Evolutionary conservation across 2,888 invertebrate genomes (phyloP), one percentile per base, ranked within the genome.

Genomic region (Agelastica alni): DNA sequence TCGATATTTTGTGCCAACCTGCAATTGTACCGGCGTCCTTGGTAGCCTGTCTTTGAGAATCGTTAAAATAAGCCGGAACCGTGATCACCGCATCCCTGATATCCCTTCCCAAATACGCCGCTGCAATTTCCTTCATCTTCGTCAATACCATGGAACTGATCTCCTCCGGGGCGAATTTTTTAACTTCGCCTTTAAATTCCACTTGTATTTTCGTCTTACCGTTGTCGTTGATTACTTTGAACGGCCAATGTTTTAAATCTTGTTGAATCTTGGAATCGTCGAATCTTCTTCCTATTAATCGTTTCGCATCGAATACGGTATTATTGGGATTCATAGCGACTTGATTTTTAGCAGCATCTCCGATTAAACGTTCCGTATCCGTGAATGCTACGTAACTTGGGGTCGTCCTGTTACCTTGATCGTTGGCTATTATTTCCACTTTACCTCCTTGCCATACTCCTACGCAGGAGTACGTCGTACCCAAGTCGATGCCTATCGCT

Each of bases 361-460:
- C 86, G 68, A 86, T 84, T 46, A 87, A 80, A 30, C 86, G 79
- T 74, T 87, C 86, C 6, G 81, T 82, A 71, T 86, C 86, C 7
- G 79, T 87, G 74, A 88, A 88, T 10, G 87, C 88, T 51, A 88
- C 88, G 73, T 87, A 88, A 48, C 85, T 86, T n/a, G 92, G 92
- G 28, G 92, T 93, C n/a, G 91, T 92, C 49, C 92, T 79, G 76
- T 93, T 93, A 59, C 92, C 93, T 58, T 92, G 91, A 74, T 92
- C 91, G 72, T 93, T 93, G 53, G 92, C 91, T 71, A 92, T 91
- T 61, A 91, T 89, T 73, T 91, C 90, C 66, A 91, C 89, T 74
- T 89, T 89, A 44, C 90, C 87, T 69, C 90, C 83, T 68, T 89
- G 87, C 79, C 88, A 91, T 16, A 91, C 88, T 31, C 87, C 90